These are phyloP conservation scores for Anser cygnoides DNA, from an alignment of 2,113 vertebrate species.

Conservation along the genomic window DNA sequence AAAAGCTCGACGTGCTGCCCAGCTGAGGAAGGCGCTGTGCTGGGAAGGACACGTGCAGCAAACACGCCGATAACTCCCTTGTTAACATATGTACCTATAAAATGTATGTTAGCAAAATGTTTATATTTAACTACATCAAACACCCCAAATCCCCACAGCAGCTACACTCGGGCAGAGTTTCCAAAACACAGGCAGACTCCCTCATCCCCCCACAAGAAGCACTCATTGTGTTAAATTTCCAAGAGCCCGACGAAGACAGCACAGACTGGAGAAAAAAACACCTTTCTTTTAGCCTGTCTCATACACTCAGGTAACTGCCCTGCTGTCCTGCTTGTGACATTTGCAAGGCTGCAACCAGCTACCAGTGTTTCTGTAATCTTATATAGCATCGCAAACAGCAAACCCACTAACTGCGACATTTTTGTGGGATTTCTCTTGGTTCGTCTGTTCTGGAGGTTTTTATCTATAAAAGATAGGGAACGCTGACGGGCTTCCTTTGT, in stretches of 20 bases:
- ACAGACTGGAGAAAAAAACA: background rate
- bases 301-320: background rate
- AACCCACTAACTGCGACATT: background rate
- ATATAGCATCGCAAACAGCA: background rate
- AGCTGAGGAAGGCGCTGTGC: no score
- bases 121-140: background rate
- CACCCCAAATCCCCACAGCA: background rate
- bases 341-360: background rate
- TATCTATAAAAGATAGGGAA: background rate
- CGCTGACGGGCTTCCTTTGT: background rate
- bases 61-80: background rate
- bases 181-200: background rate
- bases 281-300: background rate
- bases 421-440: background rate
- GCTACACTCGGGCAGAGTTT: background rate
- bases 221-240: background rate
- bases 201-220: background rate
- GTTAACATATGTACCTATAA: rapidly evolving
- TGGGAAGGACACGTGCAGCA: background rate
- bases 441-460: background rate
- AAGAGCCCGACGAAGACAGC: background rate
- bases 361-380: background rate
- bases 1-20: no score
- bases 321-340: background rate
- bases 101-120: no score